phyloP scores from a whole-genome alignment of 2,888 invertebrate genomes.

The Chrysolina americana region DNA sequence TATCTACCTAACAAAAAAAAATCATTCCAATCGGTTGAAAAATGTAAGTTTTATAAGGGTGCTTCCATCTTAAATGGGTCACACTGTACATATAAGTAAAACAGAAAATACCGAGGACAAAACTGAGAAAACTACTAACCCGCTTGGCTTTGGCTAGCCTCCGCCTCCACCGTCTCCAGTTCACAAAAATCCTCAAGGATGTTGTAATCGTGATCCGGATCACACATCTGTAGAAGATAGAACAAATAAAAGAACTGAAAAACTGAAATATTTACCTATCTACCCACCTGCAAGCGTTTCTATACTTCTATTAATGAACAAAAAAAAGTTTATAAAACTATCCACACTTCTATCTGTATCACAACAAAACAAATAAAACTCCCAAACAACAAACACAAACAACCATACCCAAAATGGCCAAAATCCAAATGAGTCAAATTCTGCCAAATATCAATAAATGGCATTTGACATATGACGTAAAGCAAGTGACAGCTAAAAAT shows the following conservation, averaged over 20 bases:
- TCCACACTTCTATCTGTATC: background rate
- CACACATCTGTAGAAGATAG: too few relatives aligned
- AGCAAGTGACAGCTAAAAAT: background rate
- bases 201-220: too few relatives aligned
- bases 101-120: constrained; percentile 14
- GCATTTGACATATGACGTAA: constrained; percentile 4
- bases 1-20: too few relatives aligned
- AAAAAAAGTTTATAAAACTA: constrained; percentile 7
- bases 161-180: constrained; percentile 24
- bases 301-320: background rate
- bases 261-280: constrained; percentile 19
- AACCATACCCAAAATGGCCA: background rate
- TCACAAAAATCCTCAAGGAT: constrained; percentile 12
- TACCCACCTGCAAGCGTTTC: constrained; percentile 16
- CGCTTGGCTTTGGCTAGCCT: constrained; percentile 14
- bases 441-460: constrained; percentile 15
- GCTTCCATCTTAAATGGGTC: too few relatives aligned
- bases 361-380: background rate
- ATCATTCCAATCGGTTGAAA: too few relatives aligned
- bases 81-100: constrained; percentile 17
- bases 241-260: background rate
- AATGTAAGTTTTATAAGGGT: too few relatives aligned
- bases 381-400: too few relatives aligned
- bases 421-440: too few relatives aligned
- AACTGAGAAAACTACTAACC: constrained; percentile 25